Percentiles rank a stretch among this genome's conserved stretches.
phyloP scores from a whole-genome alignment of 2,797 vertebrate species.

The Miichthys miiuy region DNA sequence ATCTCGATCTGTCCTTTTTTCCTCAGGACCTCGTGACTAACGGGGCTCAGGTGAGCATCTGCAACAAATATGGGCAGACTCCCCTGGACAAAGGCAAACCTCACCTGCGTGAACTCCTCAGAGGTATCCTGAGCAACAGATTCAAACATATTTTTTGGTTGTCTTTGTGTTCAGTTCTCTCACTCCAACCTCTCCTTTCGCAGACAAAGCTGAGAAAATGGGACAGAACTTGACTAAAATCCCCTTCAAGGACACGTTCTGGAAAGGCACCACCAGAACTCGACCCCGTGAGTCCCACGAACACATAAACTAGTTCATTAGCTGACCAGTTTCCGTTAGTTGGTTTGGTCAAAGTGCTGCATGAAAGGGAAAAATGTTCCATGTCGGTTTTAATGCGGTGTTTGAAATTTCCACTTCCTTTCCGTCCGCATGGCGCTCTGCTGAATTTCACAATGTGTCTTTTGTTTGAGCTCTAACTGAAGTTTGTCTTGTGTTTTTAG shows the following conservation, averaged over 20 bases:
- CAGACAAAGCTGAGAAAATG: slow-evolving; percentile 96
- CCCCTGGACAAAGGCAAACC: slow-evolving; percentile 95
- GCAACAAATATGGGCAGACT: slow-evolving; percentile 96
- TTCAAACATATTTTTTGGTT: background rate
- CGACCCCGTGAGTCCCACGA: slow-evolving; percentile 90
- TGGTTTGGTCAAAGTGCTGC: slow-evolving; percentile 18
- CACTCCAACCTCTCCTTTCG: background rate
- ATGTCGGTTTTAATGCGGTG: slow-evolving; percentile 9
- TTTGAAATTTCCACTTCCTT: slow-evolving; percentile 28
- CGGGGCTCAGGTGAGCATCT: slow-evolving; percentile 93
- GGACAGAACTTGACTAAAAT: slow-evolving; percentile 95
- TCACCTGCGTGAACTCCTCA: slow-evolving; percentile 89
- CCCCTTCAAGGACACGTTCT: slow-evolving; percentile 97
- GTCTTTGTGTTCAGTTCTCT: background rate
- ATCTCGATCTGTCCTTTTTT: background rate
- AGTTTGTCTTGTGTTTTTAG: slow-evolving; percentile 76
- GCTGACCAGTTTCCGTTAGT: slow-evolving; percentile 31
- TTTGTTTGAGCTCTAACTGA: slow-evolving; percentile 28
- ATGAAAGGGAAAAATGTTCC: slow-evolving; percentile 25
- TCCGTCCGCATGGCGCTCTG: background rate
- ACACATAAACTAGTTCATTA: slow-evolving; percentile 29
- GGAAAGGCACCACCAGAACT: slow-evolving; percentile 98
- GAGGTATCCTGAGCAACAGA: slow-evolving; percentile 81
- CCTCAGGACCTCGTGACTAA: slow-evolving; percentile 92
- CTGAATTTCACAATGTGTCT: slow-evolving; percentile 5